These are phyloP conservation scores for Heliconius himera DNA, from an alignment of 1,140 invertebrate genomes.

Conservation along the genomic window DNA sequence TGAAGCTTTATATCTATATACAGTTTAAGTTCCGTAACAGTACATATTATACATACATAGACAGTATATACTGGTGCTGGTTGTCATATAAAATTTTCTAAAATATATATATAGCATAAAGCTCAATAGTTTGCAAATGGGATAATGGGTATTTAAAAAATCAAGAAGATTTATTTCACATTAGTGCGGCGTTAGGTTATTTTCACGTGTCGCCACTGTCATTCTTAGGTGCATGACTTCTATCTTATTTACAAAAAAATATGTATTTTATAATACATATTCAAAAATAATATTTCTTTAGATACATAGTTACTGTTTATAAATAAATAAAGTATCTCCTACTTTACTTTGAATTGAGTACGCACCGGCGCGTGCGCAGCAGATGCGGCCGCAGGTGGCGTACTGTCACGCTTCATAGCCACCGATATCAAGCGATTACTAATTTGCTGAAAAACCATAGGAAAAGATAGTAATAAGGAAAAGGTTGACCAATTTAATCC, in stretches of 20 bases:
- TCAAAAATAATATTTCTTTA: neutral
- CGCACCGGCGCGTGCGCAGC: conserved; percentile 35
- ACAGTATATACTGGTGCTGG: no score
- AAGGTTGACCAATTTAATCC: conserved; percentile 15
- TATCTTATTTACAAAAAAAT: neutral
- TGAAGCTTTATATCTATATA: no score
- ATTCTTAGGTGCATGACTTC: no score
- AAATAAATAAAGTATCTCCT: neutral
- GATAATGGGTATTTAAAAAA: no score
- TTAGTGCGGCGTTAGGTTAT: no score
- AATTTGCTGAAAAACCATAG: conserved; percentile 29
- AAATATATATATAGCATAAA: no score
- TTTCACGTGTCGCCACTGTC: no score
- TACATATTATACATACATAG: no score
- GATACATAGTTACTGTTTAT: neutral
- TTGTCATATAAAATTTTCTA: no score
- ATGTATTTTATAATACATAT: neutral
- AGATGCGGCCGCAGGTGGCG: conserved; percentile 35
- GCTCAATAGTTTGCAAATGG: no score
- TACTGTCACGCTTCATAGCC: conserved; percentile 32
- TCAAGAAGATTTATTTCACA: no score
- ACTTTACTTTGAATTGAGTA: neutral
- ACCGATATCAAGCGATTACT: conserved; percentile 23
- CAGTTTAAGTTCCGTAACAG: no score
- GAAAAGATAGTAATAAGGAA: conserved; percentile 16